Evolutionary conservation across 2,888 invertebrate genomes (phyloP), one percentile per base, ranked within the genome.

Genomic region (Chirona hameri): DNA sequence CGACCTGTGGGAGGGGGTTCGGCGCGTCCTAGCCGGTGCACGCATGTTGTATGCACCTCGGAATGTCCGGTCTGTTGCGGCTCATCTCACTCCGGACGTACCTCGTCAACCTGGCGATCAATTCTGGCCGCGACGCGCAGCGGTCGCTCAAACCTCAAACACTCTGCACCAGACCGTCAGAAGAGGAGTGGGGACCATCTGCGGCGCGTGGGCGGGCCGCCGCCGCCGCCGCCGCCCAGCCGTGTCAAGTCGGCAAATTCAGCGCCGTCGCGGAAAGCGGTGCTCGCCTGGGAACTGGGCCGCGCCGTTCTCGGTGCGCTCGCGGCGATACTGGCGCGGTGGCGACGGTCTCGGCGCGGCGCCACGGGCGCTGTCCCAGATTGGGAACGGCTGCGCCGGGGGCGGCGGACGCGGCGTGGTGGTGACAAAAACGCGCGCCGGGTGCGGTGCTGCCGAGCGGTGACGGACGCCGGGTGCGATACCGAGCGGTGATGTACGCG

Each of bases 211-310:
- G 14, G 14, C 57, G 57, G 57, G 3, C 18, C 14, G 57, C 57
- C 14, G 57, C 57, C 57, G 18, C 18, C 57, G 65, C 69, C 29
- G 14, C 29, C 7, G 29, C 5, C 29, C 7, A 3, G n/a, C 3
- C n/a, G 29, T 10, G 69, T 29, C 69, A 29, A 15, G 29, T n/a
- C 15, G 69, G 31, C 76, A 24, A 39, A 39, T 18, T 39, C 21
- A 21, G 39, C 39, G n/a, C 76, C 21, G 21, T 3, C 39, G 31
- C 76, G 76, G 18, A 72, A 18, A 72, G 39, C 76, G 21, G 18
- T 21, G 76, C 39, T 21, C 15, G 31, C 39, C 39, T 76, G 76
- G 39, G 76, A 76, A 76, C 76, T 76, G 76, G 76, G 76, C 39
- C 76, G 76, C 39, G 39, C 39, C 76, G 76, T 57, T 57, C 18